Evolutionary conservation across 2,113 vertebrate species (phyloP), one percentile per base, ranked within the genome.

Genomic region (Drymodes brunneopygia): DNA sequence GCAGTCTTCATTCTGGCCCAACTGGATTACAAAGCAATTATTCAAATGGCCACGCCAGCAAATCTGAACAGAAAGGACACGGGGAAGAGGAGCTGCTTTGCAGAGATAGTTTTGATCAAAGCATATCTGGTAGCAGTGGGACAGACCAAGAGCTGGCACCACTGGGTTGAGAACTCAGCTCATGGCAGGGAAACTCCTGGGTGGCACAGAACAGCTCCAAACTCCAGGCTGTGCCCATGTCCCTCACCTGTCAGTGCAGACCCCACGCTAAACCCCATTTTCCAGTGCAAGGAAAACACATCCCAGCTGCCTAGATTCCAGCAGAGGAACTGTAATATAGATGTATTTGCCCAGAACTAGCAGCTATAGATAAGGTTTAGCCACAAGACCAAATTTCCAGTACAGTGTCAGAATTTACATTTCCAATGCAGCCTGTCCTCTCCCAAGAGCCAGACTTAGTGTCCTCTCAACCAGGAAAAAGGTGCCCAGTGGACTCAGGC

Each of bases 301-400:
- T 5, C 78, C 17, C 51, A 60, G 48, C 69, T 56, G 27, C 25
- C 23, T 6, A 28, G 23, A 45, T 12, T 29, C 44, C 86, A 69
- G 69, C 48, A 77, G 48, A 17, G 15, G 25, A 93, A 12, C 24
- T 6, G 0, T 4, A 16, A 9, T 2, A 44, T 0, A 35, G 36
- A 28, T n/a, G 38, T 15, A 10, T n/a, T 28, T 66, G 29, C 51
- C 65, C 51, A 56, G 33, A 77, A 57, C 17, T 7, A 38, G 35
- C 44, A 50, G 60, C 6, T 73, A 14, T 0, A 78, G 54, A 40
- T 12, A 35, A 35, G 31, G 73, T 18, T 23, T 2, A 69, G 61
- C 29, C 50, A 19, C 29, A 14, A 33, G 19, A 60, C 25, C 12
- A 5, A 8, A 40, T 45, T 82, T 64, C 60, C 21, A 28, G 33